Evolutionary conservation across 2,797 vertebrate species (phyloP), one percentile per base, ranked within the genome.

Genomic region (Bradypus variegatus): DNA sequence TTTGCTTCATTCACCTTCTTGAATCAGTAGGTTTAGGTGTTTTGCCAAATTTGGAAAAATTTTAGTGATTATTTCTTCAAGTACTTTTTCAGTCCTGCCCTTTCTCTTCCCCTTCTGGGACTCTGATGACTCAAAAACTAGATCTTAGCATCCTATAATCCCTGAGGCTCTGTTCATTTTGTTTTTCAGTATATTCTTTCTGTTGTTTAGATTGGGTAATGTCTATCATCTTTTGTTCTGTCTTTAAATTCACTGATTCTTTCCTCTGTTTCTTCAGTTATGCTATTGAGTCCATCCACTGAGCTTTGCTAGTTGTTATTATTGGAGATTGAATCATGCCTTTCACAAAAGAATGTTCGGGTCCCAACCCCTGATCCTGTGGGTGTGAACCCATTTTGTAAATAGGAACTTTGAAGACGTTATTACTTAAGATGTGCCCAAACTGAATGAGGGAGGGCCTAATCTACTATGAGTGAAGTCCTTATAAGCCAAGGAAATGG

Each of bases 1-100:
- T 91, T 36, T 29, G 25, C 12, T 36, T 55, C 90, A 6, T 75
- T 78, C 41, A 86, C 2, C 2, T 80, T 50, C 16, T 94, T 72
- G 2, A 91, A 79, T 90, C 16, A 87, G 18, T 75, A 70, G 10
- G 33, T 72, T 69, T 89, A n/a, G 67, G 8, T 73, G 25, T 89
- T 91, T 88, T 89, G 89, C 10, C 58, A 94, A 83, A 86, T 83
- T 29, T 83, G 31, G 70, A 55, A 84, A 4, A 80, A 84, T 93
- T 87, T 86, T 36, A 77, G 58, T 15, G 62, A 58, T 80, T 83
- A 75, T 91, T 88, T 77, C 76, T 85, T 19, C 12, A 76, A 60
- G 38, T 36, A 58, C 2, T 48, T 86, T 67, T 67, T 62, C 4
- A 88, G n/a, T 1, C 14, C 6, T 9, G 16, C 62, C 83, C 36